Base-by-base conservation (phyloP, 2,113 vertebrate genomes). In the Perca fluviatilis region DNA sequence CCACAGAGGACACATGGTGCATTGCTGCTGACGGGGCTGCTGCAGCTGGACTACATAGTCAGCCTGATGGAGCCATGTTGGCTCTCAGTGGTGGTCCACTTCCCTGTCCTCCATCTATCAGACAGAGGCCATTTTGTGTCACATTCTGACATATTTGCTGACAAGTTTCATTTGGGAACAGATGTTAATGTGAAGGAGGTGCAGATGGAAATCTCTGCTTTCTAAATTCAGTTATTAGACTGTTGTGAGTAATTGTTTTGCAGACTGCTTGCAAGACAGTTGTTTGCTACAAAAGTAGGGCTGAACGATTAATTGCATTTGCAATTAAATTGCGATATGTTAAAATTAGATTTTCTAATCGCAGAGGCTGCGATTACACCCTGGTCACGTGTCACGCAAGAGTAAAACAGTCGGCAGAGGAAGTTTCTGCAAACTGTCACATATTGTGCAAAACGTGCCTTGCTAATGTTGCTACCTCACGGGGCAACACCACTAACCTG, bases 41-140 rank as follows among this genome's bases (percentile, higher is more conserved):
- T 89, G 92, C 92, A 92, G 92, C 92, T 94, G 92, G 91, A 93
- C 91, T 83, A 79, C 84, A 89, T 76, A 83, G 84, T 87, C 86
- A 83, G 82, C 75, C 89, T 83, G 83, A 90, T 84, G 89, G 89
- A 93, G 88, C 92, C 95, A 93, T 95, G 93, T 92, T 95, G 95
- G 90, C 94, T 87, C 95, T 89, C 94, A 94, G 95, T 95, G 94
- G 94, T 95, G 94, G 94, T 93, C 95, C 92, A 87, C 84, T 86
- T 77, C 67, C 49, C 53, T 86, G 84, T 92, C 90, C 90, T 92
- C 91, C 90, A 95, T 95, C 94, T 86, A 93, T 90, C 91, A 94
- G 91, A 86, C 86, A 85, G 90, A 87, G 92, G 92, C 91, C 89
- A 91, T 93, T 91, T 92, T 88, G 88, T 95, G 93, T 92, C 90